phyloP scores from a whole-genome alignment of 2,888 invertebrate species.

The Yponomeuta cagnagella region DNA sequence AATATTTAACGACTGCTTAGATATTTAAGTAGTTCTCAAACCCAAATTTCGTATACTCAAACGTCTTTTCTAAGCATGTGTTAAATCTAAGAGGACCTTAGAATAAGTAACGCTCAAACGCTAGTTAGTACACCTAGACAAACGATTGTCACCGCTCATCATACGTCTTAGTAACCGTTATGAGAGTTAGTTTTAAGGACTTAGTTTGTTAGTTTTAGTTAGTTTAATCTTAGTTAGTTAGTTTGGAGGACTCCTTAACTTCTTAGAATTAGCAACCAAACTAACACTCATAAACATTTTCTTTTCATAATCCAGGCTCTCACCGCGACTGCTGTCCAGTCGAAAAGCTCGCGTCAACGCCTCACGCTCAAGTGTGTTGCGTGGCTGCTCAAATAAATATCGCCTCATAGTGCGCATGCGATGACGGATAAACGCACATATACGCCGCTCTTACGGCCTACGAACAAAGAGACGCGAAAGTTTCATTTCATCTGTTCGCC shows the following conservation, averaged over 20 bases:
- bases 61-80: no score
- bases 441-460: not conserved
- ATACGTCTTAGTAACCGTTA: no score
- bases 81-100: no score
- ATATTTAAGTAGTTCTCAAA: no score
- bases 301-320: not conserved
- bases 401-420: conserved; percentile 28
- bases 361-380: conserved; percentile 25
- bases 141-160: no score
- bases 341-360: conserved; percentile 27
- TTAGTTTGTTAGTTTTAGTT: no score
- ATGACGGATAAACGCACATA: conserved; percentile 28
- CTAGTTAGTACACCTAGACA: no score
- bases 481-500: not conserved
- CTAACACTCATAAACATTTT: not conserved
- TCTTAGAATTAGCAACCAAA: not conserved
- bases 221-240: no score
- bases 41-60: no score
- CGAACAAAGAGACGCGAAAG: not conserved
- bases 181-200: no score
- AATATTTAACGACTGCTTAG: no score
- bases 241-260: not conserved
- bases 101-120: no score
- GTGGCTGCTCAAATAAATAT: conserved; percentile 31
- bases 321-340: not conserved